Percentiles rank a stretch among this genome's conserved stretches.
These are phyloP conservation scores for Pungitius pungitius DNA, from an alignment of 2,113 vertebrate genomes.

Conservation along the genomic window DNA sequence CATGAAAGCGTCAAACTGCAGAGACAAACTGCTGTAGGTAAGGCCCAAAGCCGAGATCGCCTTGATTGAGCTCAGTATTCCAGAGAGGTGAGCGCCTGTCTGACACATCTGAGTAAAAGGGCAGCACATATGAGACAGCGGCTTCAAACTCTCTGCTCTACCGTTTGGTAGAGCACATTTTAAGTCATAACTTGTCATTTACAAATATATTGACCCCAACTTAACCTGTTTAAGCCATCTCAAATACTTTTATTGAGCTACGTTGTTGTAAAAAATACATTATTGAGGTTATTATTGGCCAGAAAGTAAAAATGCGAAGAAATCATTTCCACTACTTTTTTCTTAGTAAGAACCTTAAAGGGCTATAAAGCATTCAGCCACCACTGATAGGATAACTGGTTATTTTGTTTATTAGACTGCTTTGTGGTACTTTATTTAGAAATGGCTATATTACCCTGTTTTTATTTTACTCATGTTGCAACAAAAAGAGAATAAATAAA, in stretches of 20 bases:
- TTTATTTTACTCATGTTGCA: neutral
- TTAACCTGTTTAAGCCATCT: no score
- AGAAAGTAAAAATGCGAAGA: no score
- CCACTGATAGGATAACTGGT: neutral
- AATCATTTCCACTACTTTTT: no score
- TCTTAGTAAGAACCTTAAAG: no score
- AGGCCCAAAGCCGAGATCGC: neutral
- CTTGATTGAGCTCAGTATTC: neutral
- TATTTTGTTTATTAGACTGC: neutral
- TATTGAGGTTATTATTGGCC: no score
- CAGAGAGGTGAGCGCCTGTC: neutral
- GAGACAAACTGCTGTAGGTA: neutral
- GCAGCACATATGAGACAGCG: neutral
- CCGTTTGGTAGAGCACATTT: no score
- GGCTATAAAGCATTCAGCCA: neutral
- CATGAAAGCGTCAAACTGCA: neutral
- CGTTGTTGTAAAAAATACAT: no score
- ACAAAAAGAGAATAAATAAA: neutral
- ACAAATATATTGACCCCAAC: no score
- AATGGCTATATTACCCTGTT: neutral
- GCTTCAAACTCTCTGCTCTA: neutral
- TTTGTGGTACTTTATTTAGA: neutral
- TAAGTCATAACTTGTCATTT: no score
- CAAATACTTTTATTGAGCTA: no score
- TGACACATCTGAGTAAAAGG: neutral